Percentiles rank a stretch among this genome's conserved stretches.
Evolutionary conservation across 1,140 invertebrate species (phyloP).

Genomic region (Aphis craccivora): DNA sequence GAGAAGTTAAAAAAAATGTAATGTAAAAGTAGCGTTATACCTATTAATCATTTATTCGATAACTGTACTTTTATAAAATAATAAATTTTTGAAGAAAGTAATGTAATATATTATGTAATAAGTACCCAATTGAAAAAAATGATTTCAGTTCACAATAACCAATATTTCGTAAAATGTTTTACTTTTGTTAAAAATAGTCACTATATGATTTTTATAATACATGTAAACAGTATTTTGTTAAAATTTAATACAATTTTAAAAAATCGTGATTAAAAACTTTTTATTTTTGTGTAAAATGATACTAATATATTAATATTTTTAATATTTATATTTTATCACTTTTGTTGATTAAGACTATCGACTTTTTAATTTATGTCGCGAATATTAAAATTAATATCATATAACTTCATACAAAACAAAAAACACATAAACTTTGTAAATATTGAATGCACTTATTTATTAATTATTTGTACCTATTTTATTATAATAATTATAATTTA

Average conservation of each 20-base stretch:
- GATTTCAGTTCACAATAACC: no score
- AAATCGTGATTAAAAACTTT: background rate
- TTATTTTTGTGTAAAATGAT: background rate
- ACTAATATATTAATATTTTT: background rate
- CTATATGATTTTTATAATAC: background rate
- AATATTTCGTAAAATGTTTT: no score
- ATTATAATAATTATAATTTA: background rate
- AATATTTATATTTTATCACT: background rate
- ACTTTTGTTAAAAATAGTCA: background rate
- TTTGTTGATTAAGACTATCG: background rate
- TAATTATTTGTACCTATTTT: no score
- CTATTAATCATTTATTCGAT: no score
- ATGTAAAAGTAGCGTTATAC: no score
- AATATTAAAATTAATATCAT: no score
- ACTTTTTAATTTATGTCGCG: background rate
- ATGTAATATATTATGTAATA: no score
- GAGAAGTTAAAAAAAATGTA: no score
- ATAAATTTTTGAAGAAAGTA: no score
- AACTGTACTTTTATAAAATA: no score
- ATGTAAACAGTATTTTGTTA: background rate
- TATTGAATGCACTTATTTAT: no score
- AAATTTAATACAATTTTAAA: background rate
- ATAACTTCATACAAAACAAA: background rate
- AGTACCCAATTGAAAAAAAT: no score
- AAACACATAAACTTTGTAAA: background rate